Evolutionary conservation across 2,888 invertebrate genomes (phyloP).

Genomic region (Sialis fuliginosa): DNA sequence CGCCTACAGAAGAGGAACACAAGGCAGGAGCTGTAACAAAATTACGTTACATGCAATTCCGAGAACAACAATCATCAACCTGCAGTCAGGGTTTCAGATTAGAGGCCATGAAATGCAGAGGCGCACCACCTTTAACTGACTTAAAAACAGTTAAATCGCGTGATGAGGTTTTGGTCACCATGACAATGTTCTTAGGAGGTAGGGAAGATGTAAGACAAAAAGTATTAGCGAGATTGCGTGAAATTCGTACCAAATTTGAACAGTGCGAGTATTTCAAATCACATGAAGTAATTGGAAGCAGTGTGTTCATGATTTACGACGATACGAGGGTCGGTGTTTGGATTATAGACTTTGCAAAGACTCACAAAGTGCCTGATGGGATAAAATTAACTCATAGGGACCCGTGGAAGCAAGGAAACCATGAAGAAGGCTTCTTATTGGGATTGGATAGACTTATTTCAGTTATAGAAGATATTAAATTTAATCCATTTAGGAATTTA

Average conservation of each 20-base stretch:
- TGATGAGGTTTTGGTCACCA: slow-evolving; percentile 53
- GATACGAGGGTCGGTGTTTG: slow-evolving; percentile 75
- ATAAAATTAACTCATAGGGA: slow-evolving; percentile 56
- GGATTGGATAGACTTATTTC: slow-evolving; percentile 85
- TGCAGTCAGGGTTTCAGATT: slow-evolving; percentile 84
- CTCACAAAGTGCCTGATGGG: slow-evolving; percentile 53
- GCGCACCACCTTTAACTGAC: slow-evolving; percentile 68
- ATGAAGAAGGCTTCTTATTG: slow-evolving; percentile 86
- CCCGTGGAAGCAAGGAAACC: slow-evolving; percentile 84
- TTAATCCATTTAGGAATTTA: not conserved
- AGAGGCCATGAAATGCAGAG: slow-evolving; percentile 82
- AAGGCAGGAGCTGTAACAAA: slow-evolving; percentile 75
- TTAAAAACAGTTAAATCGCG: slow-evolving; percentile 71
- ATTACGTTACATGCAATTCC: slow-evolving; percentile 89
- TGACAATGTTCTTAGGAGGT: slow-evolving; percentile 55
- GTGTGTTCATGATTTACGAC: slow-evolving; percentile 87
- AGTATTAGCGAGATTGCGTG: slow-evolving; percentile 53
- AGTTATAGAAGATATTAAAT: slow-evolving; percentile 32
- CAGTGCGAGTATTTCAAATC: slow-evolving; percentile 66
- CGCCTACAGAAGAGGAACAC: slow-evolving; percentile 74
- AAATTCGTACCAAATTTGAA: slow-evolving; percentile 64
- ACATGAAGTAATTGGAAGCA: slow-evolving; percentile 89
- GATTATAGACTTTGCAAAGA: slow-evolving; percentile 97
- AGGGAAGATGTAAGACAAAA: slow-evolving; percentile 46
- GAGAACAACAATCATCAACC: slow-evolving; percentile 85